Conservation (phyloP, 2,797 vertebrate species). For the Clarias pachynema region DNA sequence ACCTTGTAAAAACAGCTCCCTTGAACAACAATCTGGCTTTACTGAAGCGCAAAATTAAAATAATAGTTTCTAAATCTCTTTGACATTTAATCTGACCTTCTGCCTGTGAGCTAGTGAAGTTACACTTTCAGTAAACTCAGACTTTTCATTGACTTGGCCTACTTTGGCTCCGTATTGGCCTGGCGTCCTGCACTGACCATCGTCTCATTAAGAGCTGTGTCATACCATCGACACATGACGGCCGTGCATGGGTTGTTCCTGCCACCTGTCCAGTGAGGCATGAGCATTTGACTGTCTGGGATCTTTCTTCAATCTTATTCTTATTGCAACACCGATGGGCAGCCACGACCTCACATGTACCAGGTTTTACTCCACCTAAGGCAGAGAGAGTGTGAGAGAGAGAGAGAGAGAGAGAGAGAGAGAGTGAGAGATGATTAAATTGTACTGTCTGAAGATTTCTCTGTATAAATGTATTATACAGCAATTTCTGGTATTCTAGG, state of each 20-base stretch:
- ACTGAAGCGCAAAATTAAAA: not conserved
- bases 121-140: not conserved
- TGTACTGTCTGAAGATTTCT: not conserved
- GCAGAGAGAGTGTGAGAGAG: not conserved
- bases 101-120: slow-evolving; percentile 1
- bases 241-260: slow-evolving; percentile 87
- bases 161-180: too few relatives aligned
- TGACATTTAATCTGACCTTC: not conserved
- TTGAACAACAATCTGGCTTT: not conserved
- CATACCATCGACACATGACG: slow-evolving; percentile 95
- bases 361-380: slow-evolving; percentile 86
- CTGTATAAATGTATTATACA: not conserved
- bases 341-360: slow-evolving; percentile 92
- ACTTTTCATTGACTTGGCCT: not conserved
- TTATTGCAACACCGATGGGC: slow-evolving; percentile 95
- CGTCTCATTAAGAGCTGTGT: not conserved
- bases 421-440: not conserved
- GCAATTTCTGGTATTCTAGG: slow-evolving; percentile 22
- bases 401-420: not conserved
- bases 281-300: slow-evolving; percentile 95
- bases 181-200: not conserved
- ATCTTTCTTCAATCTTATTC: slow-evolving; percentile 93
- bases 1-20: not conserved
- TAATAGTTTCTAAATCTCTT: not conserved
- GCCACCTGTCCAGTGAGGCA: slow-evolving; percentile 95